Evolutionary conservation across 2,888 invertebrate species (phyloP), one percentile per base, ranked within the genome.

Genomic region (Blastobasis adustella): DNA sequence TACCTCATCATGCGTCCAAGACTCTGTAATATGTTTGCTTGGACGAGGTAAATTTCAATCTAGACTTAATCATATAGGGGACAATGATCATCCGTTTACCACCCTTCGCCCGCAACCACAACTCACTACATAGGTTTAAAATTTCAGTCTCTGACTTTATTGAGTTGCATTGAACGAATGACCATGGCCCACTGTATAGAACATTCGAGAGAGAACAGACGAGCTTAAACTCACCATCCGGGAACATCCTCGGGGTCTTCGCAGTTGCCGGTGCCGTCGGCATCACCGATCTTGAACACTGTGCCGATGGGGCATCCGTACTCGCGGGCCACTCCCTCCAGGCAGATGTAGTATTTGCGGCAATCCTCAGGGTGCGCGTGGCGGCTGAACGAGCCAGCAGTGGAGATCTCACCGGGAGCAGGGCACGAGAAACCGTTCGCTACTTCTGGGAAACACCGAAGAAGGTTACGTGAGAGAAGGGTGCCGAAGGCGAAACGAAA

Each of bases 301-400:
- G 97, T 97, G 53, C 97, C 97, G 76, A 98, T 96, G 71, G 97
- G 97, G 90, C 97, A 98, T 60, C 97, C 97, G 83, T 97, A 97
- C 83, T 97, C 97, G 63, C 97, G 92, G 60, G 97, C 95, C 54
- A 93, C 93, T 63, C 95, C 95, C 82, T 97, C 97, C 60, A 97
- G 82, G 78, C 97, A 98, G 84, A 97, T 96, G 91, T 96, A 98
- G 89, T 97, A 98, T 81, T 97, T 97, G 72, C 97, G 93, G 91
- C 96, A 96, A 85, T 96, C 96, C 63, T 96, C 96, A 42, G 97
- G 97, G 84, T 98, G 97, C 54, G 97, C 96, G 86, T 97, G 97
- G 76, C 97, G 93, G 66, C 96, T 96, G 93, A 97, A 98, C 58
- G 96, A 94, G 57, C 96, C 97, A 59, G 94, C 91, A 72, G 93